A percentile compares a stretch with the other conserved stretches of the same genome.
phyloP scores from a whole-genome alignment of 2,888 invertebrate genomes.

The Cyclophora punctaria region DNA sequence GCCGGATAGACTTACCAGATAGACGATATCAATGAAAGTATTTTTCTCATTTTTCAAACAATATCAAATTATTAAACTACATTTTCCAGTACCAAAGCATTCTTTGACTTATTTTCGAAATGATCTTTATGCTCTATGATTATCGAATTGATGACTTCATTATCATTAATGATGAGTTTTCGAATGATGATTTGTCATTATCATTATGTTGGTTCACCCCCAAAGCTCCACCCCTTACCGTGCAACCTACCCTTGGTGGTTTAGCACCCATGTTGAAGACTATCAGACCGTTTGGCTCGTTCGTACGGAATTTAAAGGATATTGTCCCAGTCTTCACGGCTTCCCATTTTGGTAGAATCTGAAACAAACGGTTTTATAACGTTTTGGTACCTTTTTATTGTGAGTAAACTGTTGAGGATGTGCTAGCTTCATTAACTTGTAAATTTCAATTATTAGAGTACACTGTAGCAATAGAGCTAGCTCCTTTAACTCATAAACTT shows the following conservation, averaged over 20 bases:
- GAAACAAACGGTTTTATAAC: slow-evolving; percentile 34
- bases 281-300: slow-evolving; percentile 94
- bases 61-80: slow-evolving; percentile 1
- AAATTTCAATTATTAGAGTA: no score
- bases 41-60: no score
- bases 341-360: slow-evolving; percentile 94
- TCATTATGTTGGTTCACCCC: slow-evolving; percentile 47
- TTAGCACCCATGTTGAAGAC: slow-evolving; percentile 92
- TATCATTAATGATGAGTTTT: no score
- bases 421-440: no score
- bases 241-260: slow-evolving; percentile 83
- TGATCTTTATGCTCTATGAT: slow-evolving; percentile 4
- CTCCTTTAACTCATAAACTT: no score
- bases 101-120: slow-evolving; percentile 12
- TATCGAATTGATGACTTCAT: slow-evolving; percentile 4
- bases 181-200: slow-evolving; percentile 25
- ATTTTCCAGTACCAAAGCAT: slow-evolving; percentile 20
- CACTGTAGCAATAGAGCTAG: no score
- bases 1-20: no score
- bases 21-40: no score
- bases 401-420: no score
- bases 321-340: slow-evolving; percentile 91
- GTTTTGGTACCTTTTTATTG: no score
- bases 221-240: slow-evolving; percentile 76
- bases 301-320: slow-evolving; percentile 95